Percentiles rank a stretch among this genome's conserved stretches.
Evolutionary conservation across 1,140 invertebrate species (phyloP).

Genomic region (Nasonia giraulti): DNA sequence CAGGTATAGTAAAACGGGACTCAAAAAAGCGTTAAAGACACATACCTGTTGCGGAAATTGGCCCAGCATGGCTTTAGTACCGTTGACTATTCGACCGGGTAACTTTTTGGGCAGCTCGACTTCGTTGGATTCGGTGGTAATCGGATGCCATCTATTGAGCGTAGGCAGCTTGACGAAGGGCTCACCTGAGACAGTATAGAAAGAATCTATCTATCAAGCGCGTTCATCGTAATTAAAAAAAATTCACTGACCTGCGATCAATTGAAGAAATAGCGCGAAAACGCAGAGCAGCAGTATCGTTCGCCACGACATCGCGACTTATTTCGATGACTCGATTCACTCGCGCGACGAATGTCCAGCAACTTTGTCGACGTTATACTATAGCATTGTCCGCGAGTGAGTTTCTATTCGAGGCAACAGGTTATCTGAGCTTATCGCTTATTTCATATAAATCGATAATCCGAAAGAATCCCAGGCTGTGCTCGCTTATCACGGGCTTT

Average conservation of each 20-base stretch:
- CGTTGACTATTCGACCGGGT: slow-evolving; percentile 40
- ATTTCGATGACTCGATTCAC: not conserved
- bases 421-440: slow-evolving; percentile 7
- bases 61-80: slow-evolving; percentile 24
- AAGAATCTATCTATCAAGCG: not conserved
- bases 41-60: slow-evolving; percentile 49
- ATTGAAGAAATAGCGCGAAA: not conserved
- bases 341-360: not conserved
- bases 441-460: slow-evolving; percentile 18
- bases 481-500: not conserved
- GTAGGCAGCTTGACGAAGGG: not conserved
- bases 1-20: not conserved
- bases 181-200: not conserved
- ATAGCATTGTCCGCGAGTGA: not conserved
- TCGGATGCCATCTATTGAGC: not conserved
- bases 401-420: not conserved
- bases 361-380: not conserved
- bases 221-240: not conserved
- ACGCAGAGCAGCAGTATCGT: not conserved
- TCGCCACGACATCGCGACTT: slow-evolving; percentile 4
- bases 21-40: not conserved
- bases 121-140: not conserved
- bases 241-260: slow-evolving; percentile 15
- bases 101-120: not conserved
- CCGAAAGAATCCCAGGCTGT: not conserved